These are phyloP conservation scores for Agonopterix heracliana DNA, from an alignment of 2,888 invertebrate genomes.

Conservation along the genomic window DNA sequence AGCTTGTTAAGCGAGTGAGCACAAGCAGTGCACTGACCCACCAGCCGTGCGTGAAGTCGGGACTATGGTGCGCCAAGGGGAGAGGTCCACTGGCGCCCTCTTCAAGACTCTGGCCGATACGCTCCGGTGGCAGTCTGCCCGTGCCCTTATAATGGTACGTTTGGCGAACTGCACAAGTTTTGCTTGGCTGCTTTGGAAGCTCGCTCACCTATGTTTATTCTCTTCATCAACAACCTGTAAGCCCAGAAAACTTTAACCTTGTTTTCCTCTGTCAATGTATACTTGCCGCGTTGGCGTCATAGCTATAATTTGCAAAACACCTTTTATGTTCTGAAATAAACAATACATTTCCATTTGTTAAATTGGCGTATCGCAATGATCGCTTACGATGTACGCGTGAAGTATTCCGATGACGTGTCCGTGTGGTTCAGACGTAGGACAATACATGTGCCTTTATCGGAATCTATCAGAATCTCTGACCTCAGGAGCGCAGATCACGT, in stretches of 20 bases:
- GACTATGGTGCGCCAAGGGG: constrained; percentile 69
- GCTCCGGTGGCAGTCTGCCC: constrained; percentile 63
- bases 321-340: neutral
- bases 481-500: constrained; percentile 14
- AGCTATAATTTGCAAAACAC: no score
- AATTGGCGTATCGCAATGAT: neutral
- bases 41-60: constrained; percentile 67
- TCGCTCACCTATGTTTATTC: neutral
- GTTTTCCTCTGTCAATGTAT: no score
- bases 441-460: constrained; percentile 38
- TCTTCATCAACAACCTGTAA: neutral
- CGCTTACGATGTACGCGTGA: constrained; percentile 21
- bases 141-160: constrained; percentile 57
- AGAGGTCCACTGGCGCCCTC: constrained; percentile 59
- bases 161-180: constrained; percentile 23
- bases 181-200: constrained; percentile 11
- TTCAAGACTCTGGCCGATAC: constrained; percentile 63
- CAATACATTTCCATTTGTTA: neutral
- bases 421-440: constrained; percentile 22
- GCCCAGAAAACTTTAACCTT: no score
- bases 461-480: constrained; percentile 33
- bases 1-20: constrained; percentile 32
- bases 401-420: constrained; percentile 25
- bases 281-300: no score
- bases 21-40: constrained; percentile 61